Evolutionary conservation across 2,113 vertebrate genomes (phyloP).

Genomic region (Pelmatolapia mariae): DNA sequence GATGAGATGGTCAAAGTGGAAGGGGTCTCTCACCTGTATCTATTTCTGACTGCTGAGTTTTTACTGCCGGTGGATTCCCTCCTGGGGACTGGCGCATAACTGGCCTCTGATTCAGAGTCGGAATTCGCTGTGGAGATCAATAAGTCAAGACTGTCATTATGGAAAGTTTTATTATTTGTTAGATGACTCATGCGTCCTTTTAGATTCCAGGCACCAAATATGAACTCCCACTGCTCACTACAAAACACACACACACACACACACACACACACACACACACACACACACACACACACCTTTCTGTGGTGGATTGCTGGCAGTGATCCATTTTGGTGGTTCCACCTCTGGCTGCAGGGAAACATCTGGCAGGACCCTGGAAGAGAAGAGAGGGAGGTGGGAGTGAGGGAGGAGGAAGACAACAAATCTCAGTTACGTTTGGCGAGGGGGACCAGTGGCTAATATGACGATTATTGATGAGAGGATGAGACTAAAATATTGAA

Average conservation of each 20-base stretch:
- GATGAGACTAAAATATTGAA: conserved; percentile 46
- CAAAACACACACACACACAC: not conserved
- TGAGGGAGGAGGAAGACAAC: conserved; percentile 61
- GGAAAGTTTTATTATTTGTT: not conserved
- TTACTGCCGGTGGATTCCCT: not conserved
- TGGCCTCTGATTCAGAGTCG: conserved; percentile 65
- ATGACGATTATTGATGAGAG: conserved; percentile 43
- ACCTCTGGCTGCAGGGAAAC: conserved; percentile 32
- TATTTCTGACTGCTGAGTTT: not conserved
- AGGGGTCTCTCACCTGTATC: conserved; percentile 45
- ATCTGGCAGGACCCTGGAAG: conserved; percentile 63
- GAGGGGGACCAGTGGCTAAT: conserved; percentile 34
- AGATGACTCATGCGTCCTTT: rapidly evolving
- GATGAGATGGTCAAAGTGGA: not conserved
- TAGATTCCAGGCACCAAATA: not conserved
- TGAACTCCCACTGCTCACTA: not conserved
- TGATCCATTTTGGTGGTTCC: conserved; percentile 47
- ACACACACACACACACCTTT: conserved; percentile 48
- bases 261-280: no score
- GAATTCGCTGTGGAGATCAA: conserved; percentile 41
- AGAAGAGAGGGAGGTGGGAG: conserved; percentile 65
- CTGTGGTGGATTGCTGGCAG: not conserved
- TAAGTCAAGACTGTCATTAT: not conserved
- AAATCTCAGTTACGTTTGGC: conserved; percentile 60
- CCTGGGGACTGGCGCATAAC: conserved; percentile 51